phyloP scores from a whole-genome alignment of 30 jellyfish, hydroid and myxozoan genomes.

The Turritopsis dohrnii region DNA sequence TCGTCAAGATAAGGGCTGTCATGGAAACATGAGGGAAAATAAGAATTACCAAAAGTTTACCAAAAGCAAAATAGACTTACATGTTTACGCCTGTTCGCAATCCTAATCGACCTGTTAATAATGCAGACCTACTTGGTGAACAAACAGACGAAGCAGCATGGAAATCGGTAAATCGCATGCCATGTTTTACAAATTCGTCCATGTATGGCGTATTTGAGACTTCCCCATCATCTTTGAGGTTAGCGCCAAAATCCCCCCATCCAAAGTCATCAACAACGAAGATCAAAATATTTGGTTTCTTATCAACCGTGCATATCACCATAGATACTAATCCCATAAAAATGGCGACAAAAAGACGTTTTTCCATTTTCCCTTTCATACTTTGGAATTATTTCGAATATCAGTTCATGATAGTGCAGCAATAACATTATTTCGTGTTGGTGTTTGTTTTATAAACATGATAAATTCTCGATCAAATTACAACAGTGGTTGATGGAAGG shows the following conservation, averaged over 20 bases:
- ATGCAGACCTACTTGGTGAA: slow-evolving; percentile 23
- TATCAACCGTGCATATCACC: neutral
- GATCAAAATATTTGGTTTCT: slow-evolving; percentile 1
- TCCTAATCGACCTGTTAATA: slow-evolving; percentile 13
- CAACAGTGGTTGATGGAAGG: too few species aligned
- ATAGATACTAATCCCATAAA: neutral
- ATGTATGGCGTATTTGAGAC: slow-evolving; percentile 1
- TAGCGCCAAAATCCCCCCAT: slow-evolving; percentile 22
- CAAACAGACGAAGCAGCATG: slow-evolving; percentile 5
- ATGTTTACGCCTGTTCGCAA: neutral
- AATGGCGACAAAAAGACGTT: neutral
- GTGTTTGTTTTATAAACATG: too few species aligned
- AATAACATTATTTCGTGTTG: too few species aligned
- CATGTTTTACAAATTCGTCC: neutral
- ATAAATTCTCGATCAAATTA: too few species aligned
- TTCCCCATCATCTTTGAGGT: neutral
- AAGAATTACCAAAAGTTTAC: too few species aligned
- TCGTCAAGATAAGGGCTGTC: too few species aligned
- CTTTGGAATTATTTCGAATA: neutral
- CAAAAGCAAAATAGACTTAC: neutral
- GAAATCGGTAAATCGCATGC: slow-evolving; percentile 16
- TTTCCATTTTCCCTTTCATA: neutral
- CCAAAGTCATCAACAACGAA: slow-evolving; percentile 22
- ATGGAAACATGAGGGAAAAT: too few species aligned
- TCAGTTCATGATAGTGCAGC: too few species aligned